Conservation (phyloP, 2,797 vertebrate species). For the Brachyalestes nurse region DNA sequence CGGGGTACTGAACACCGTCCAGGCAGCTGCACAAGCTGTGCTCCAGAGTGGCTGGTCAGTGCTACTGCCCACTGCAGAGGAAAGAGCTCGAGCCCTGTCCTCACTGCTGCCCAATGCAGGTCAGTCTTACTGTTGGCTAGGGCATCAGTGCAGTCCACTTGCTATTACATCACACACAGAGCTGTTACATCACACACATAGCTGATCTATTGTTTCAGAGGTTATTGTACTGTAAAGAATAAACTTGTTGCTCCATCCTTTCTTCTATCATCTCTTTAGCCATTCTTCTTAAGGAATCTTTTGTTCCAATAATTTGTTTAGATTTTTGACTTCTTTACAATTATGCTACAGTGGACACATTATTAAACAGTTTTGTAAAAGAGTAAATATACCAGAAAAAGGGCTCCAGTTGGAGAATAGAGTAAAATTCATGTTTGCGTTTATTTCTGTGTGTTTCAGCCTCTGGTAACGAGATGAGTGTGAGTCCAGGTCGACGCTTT, state of each 20-base stretch:
- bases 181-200: background rate
- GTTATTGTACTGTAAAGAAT: background rate
- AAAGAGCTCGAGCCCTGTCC: conserved; percentile 92
- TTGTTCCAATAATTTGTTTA: background rate
- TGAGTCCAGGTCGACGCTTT: conserved; percentile 96
- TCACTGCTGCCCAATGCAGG: conserved; percentile 94
- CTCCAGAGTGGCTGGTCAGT: conserved; percentile 98
- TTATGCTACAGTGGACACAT: too few relatives aligned
- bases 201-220: background rate
- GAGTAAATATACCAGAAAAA: background rate
- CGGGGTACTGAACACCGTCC: conserved; percentile 92
- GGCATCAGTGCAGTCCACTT: background rate
- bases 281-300: background rate
- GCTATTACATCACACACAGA: background rate
- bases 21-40: conserved; percentile 92
- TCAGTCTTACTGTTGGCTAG: conserved; percentile 56
- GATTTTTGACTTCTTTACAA: background rate
- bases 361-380: background rate
- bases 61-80: conserved; percentile 94
- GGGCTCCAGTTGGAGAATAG: background rate
- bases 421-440: background rate
- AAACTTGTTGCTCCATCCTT: background rate
- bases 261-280: background rate
- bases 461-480: conserved; percentile 92
- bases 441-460: conserved; percentile 71